Conservation (phyloP, 2,113 vertebrate species). For the Chaetodon trifascialis region DNA sequence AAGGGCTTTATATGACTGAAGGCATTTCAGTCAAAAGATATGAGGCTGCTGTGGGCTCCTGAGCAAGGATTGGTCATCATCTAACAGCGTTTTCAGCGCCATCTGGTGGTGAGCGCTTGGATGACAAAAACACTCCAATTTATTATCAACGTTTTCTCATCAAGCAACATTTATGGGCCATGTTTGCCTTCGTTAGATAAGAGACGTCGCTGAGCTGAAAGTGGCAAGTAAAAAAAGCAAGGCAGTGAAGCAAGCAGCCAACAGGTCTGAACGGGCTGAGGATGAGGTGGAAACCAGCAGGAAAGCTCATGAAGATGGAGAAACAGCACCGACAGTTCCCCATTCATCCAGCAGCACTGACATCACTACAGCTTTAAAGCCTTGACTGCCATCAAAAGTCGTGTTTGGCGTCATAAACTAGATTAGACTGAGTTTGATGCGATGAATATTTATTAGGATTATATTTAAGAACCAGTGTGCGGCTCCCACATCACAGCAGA, state of each 20-base stretch:
- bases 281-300: neutral
- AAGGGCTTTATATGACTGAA: neutral
- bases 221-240: too few species aligned
- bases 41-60: neutral
- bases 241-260: too few species aligned
- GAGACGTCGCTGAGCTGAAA: neutral
- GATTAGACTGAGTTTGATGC: neutral
- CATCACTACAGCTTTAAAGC: neutral
- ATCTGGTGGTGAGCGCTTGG: constrained; percentile 44
- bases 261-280: neutral
- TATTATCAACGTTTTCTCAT: neutral
- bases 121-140: constrained; percentile 41
- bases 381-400: neutral
- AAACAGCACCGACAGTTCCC: neutral
- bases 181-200: neutral
- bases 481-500: too few species aligned
- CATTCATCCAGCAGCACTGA: neutral
- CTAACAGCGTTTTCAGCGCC: constrained; percentile 18
- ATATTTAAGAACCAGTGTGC: neutral
- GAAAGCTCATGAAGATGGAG: neutral
- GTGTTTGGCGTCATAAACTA: neutral
- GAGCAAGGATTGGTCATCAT: too few species aligned
- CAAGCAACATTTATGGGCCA: neutral
- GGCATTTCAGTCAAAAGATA: neutral
- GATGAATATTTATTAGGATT: too few species aligned